These are phyloP conservation scores for Margaritifera margaritifera DNA, from an alignment of 2,888 invertebrate genomes.

Conservation along the genomic window DNA sequence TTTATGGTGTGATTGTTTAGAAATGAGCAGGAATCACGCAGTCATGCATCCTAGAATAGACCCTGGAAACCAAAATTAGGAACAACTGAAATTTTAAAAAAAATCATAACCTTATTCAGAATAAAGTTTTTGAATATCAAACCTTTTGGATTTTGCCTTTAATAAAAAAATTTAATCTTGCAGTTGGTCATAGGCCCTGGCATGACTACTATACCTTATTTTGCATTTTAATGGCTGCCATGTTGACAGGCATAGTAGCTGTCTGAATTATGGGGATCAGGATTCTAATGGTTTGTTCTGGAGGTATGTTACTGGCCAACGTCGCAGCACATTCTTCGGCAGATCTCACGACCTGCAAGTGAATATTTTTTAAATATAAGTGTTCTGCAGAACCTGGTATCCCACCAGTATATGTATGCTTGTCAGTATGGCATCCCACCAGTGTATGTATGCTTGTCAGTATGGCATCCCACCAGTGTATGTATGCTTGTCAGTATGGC, in stretches of 20 bases:
- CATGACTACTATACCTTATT: conserved; percentile 56
- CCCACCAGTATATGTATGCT: not conserved
- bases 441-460: not conserved
- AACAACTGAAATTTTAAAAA: no score
- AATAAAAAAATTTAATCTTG: not conserved
- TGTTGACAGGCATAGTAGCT: conserved; percentile 88
- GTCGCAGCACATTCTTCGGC: conserved; percentile 88
- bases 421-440: no score
- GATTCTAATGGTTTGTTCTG: conserved; percentile 84
- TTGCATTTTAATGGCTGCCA: conserved; percentile 91
- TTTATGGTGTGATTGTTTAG: no score
- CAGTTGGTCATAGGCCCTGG: not conserved
- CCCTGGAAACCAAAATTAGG: no score
- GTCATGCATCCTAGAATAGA: no score
- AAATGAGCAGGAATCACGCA: no score
- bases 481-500: not conserved
- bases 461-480: no score
- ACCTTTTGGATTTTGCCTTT: no score
- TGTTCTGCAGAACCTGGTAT: no score
- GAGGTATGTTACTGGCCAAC: conserved; percentile 86
- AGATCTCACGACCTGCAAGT: conserved; percentile 81
- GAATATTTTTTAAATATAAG: not conserved
- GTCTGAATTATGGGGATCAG: conserved; percentile 88
- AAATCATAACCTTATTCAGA: no score
- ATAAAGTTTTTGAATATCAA: no score